Conservation (phyloP, 2,113 vertebrate species). For the Labeo catla region DNA sequence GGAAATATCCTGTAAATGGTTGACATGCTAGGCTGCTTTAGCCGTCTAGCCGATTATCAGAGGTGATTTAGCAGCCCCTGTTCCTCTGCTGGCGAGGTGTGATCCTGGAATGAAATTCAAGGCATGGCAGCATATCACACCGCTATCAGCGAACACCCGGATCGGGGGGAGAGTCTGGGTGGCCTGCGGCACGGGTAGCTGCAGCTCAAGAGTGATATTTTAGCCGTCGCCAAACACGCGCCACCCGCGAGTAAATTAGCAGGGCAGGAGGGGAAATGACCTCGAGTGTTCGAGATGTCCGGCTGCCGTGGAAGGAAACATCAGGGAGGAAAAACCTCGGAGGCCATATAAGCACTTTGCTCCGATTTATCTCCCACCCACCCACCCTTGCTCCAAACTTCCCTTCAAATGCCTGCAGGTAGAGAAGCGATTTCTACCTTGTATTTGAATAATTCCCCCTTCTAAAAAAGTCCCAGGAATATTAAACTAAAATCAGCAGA, state of each 20-base stretch:
- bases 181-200: constrained; percentile 7
- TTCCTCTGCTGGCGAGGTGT: constrained; percentile 31
- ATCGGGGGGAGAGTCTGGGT: constrained; percentile 27
- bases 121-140: constrained; percentile 31
- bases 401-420: constrained; percentile 77
- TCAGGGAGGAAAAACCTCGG: constrained; percentile 67
- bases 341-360: constrained; percentile 79
- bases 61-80: constrained; percentile 29
- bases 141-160: constrained; percentile 48
- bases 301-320: constrained; percentile 46
- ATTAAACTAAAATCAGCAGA: constrained; percentile 77
- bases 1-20: constrained; percentile 11
- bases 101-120: constrained; percentile 48
- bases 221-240: constrained; percentile 40
- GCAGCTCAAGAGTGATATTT: constrained; percentile 43
- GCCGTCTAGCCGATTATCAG: constrained; percentile 42
- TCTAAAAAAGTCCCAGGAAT: constrained; percentile 63
- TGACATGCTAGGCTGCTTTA: constrained; percentile 39
- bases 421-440: constrained; percentile 85
- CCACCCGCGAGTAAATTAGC: constrained; percentile 59
- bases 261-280: constrained; percentile 61
- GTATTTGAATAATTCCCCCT: constrained; percentile 87
- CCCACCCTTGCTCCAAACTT: constrained; percentile 54
- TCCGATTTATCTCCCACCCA: constrained; percentile 79
- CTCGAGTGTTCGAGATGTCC: constrained; percentile 56